Evolutionary conservation across 2,888 invertebrate species (phyloP).

Genomic region (Andrena bicolor): DNA sequence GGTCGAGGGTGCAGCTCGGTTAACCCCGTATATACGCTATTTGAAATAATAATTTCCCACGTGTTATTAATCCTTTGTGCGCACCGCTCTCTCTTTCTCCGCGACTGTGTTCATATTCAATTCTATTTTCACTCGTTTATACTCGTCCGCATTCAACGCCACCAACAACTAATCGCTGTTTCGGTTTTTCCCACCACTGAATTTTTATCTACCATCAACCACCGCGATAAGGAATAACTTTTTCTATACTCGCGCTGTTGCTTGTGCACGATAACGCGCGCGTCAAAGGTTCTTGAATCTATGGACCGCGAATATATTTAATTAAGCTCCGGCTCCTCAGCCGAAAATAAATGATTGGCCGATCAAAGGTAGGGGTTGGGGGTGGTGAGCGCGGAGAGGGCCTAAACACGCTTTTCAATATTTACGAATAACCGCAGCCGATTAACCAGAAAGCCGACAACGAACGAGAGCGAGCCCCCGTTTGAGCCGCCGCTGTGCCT

Average conservation of each 20-base stretch:
- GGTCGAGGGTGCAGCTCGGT: constrained; percentile 49
- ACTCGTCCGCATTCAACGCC: background rate
- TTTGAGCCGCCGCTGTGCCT: constrained; percentile 5
- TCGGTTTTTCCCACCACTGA: no score
- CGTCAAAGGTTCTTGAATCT: no score
- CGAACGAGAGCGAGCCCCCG: constrained; percentile 23
- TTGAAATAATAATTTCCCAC: constrained; percentile 51
- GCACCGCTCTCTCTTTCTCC: background rate
- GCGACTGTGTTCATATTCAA: background rate
- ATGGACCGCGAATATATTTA: no score
- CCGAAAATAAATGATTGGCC: no score
- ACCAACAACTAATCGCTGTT: no score
- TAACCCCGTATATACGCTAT: constrained; percentile 33
- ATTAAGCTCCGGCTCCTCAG: no score
- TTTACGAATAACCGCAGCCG: constrained; percentile 77
- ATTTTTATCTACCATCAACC: no score
- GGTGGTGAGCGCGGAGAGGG: constrained; percentile 29
- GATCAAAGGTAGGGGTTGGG: background rate
- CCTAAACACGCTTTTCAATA: constrained; percentile 76
- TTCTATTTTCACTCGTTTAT: constrained; percentile 11
- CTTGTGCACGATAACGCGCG: no score
- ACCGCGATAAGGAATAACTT: no score
- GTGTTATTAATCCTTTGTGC: constrained; percentile 38
- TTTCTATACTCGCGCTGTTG: no score
- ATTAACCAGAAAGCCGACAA: constrained; percentile 68